These are phyloP conservation scores for Apodemia hepburni DNA, from an alignment of 2,888 invertebrate species.

Conservation along the genomic window DNA sequence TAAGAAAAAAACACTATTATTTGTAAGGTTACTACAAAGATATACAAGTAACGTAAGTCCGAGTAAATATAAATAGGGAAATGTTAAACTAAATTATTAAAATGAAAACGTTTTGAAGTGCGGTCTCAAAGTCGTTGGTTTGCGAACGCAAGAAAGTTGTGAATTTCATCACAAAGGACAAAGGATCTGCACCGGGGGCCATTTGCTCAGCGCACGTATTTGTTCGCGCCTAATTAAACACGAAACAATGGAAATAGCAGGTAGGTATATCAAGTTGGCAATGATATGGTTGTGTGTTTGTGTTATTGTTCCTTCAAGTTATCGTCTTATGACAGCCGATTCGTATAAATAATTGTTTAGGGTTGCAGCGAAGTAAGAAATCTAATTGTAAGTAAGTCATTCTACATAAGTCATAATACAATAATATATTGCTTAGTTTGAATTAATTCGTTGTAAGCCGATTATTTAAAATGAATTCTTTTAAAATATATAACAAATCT, in stretches of 20 bases:
- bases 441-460: too few species aligned
- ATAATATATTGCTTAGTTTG: too few species aligned
- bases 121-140: constrained; percentile 60
- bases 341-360: not conserved
- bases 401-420: too few species aligned
- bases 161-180: constrained; percentile 69
- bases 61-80: constrained; percentile 10
- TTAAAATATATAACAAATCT: too few species aligned
- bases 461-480: too few species aligned
- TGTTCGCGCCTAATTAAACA: constrained; percentile 78
- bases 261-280: constrained; percentile 49
- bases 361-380: too few species aligned
- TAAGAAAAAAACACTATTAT: not conserved
- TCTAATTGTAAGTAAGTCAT: too few species aligned
- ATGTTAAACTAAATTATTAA: constrained; percentile 56
- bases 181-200: constrained; percentile 63
- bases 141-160: constrained; percentile 66
- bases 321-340: constrained; percentile 20
- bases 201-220: constrained; percentile 70
- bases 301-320: constrained; percentile 34
- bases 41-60: constrained; percentile 10
- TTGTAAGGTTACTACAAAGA: not conserved
- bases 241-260: constrained; percentile 48
- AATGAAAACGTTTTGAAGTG: constrained; percentile 59
- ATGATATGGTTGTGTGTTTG: constrained; percentile 46